These are phyloP conservation scores for Muscicapa adusta DNA, from an alignment of 2,113 vertebrate genomes.

Conservation along the genomic window DNA sequence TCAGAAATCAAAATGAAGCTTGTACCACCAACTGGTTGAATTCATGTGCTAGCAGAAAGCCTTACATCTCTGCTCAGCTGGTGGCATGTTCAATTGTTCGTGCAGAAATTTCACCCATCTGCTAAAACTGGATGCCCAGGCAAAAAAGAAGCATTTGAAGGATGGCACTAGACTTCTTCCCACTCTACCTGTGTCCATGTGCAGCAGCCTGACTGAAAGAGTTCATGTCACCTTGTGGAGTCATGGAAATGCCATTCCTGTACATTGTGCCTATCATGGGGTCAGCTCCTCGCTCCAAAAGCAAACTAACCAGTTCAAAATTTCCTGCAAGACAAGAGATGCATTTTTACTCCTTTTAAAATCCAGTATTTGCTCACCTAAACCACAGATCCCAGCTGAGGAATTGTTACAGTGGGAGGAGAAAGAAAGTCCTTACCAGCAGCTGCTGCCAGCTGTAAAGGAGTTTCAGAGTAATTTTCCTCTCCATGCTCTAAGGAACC, in stretches of 20 bases:
- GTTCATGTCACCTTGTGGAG: slow-evolving; percentile 97
- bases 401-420: not conserved
- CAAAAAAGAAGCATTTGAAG: not conserved
- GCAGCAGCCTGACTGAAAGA: slow-evolving; percentile 98
- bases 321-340: slow-evolving; percentile 83
- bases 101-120: slow-evolving; percentile 31
- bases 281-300: slow-evolving; percentile 93
- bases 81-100: not conserved
- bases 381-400: not conserved
- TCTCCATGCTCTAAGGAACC: slow-evolving; percentile 94
- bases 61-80: not conserved
- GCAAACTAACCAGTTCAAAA: slow-evolving; percentile 95
- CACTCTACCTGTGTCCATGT: slow-evolving; percentile 95
- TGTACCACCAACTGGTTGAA: slow-evolving; percentile 9
- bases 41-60: slow-evolving; percentile 24
- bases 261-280: slow-evolving; percentile 97
- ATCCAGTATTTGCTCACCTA: not conserved
- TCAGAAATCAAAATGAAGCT: not conserved
- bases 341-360: slow-evolving; percentile 37
- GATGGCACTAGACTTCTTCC: slow-evolving; percentile 44
- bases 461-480: slow-evolving; percentile 98
- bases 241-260: slow-evolving; percentile 94
- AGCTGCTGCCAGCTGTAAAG: slow-evolving; percentile 91
- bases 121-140: not conserved
- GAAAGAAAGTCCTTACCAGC: slow-evolving; percentile 80